Evolutionary conservation across 1,140 invertebrate genomes (phyloP), one percentile per base, ranked within the genome.

Genomic region (Mesaphorura yosii): DNA sequence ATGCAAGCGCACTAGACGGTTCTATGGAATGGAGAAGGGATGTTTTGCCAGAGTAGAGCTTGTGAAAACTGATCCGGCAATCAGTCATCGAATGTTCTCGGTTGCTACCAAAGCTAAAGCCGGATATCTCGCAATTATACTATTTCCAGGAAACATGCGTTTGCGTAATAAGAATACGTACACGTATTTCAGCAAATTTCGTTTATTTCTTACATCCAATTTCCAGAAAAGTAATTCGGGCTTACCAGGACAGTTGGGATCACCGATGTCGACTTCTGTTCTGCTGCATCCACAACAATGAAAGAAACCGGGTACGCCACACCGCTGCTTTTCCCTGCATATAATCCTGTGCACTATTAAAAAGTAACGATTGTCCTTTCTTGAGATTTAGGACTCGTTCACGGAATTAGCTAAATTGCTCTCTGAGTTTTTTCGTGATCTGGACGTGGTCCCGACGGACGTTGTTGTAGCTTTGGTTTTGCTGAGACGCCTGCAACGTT

Each of bases 391-490:
- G 72, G 87, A 86, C 66, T 87, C 84, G 1, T 88, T 89, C 64
- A 76, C 84, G 4, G 88, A 92, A 66, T 88, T 92, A 49, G 88
- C 88, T 0, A 73, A 83, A 44, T 67, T 93, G 38, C 70, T 93
- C 41, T 88, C 86, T 48, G 88, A 91, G 65, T 91, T 90, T 68
- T 91, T 91, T 65, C 76, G 86, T 7, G 87, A 92, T 68, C 66
- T 92, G 49, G 88, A 92, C 70, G 86, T 92, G n/a, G 88, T 91
- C 2, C 87, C 87, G 1, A 88, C 86, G 26, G 88, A 92, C 70
- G 86, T 92, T 2, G 77, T 91, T 2, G 88, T 86, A 12, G 88
- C 88, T 5, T 69, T 92, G 20, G 82, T 91, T 0, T 69, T 92
- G 15, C 72, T 91, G 15, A 70, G 87, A 31, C 83, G 84, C 64